These are phyloP conservation scores for Catharus fuscescens DNA, from an alignment of 2,113 vertebrate genomes.

Conservation along the genomic window DNA sequence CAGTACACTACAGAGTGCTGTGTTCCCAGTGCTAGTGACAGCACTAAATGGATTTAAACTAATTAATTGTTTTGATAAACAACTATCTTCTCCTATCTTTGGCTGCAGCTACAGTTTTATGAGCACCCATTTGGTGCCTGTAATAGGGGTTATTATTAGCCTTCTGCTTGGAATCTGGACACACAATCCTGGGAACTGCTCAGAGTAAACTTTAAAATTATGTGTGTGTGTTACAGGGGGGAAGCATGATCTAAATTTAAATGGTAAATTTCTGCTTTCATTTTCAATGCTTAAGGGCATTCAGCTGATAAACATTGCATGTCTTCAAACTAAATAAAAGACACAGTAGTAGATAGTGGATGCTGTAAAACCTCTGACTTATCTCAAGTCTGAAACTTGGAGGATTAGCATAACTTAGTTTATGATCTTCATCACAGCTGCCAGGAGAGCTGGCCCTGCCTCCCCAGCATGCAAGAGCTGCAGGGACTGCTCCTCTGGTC, in stretches of 20 bases:
- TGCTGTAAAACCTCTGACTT: slow-evolving; percentile 37
- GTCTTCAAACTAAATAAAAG: slow-evolving; percentile 30
- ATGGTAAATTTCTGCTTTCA: slow-evolving; percentile 36
- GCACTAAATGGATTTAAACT: neutral
- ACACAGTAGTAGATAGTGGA: neutral
- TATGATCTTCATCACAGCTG: slow-evolving; percentile 2
- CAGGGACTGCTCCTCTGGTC: neutral
- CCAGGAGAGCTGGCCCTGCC: neutral
- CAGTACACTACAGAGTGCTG: neutral
- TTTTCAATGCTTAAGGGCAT: neutral
- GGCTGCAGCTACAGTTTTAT: slow-evolving; percentile 10
- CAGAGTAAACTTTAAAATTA: slow-evolving; percentile 21
- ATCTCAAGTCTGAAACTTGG: neutral
- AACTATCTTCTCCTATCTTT: neutral
- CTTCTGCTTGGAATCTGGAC: slow-evolving; percentile 30
- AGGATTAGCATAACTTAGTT: neutral
- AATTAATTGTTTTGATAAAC: slow-evolving; percentile 9
- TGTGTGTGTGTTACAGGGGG: neutral
- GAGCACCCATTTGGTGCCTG: neutral
- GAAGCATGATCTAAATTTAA: slow-evolving; percentile 45
- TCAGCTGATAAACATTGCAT: neutral
- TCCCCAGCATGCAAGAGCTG: neutral
- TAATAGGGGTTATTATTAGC: slow-evolving; percentile 45
- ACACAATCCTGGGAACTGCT: slow-evolving; percentile 15
- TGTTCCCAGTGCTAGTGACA: neutral